Evolutionary conservation across 1,140 invertebrate genomes (phyloP).

Genomic region (Drosophila biarmipes): DNA sequence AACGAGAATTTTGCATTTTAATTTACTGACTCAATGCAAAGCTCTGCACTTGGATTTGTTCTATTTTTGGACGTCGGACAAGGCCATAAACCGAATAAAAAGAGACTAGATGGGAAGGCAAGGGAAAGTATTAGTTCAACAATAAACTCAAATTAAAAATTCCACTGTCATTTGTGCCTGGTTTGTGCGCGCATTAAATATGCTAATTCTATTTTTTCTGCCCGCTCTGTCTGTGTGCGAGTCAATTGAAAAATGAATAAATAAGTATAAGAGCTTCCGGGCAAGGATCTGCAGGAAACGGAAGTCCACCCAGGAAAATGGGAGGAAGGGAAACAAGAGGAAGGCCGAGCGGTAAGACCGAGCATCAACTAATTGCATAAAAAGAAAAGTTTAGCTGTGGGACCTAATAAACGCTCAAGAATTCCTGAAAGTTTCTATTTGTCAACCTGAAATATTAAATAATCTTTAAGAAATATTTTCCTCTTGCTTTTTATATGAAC

Average conservation of each 20-base stretch:
- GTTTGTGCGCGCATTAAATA: slow-evolving; percentile 68
- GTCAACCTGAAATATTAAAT: neutral
- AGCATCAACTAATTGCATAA: slow-evolving; percentile 17
- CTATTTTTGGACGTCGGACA: slow-evolving; percentile 23
- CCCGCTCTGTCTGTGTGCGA: slow-evolving; percentile 19
- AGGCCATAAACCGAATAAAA: slow-evolving; percentile 36
- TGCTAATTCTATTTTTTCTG: slow-evolving; percentile 57
- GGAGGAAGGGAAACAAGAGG: neutral
- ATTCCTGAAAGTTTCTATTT: neutral
- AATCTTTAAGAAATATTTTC: neutral
- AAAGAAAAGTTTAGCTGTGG: neutral
- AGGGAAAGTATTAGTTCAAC: slow-evolving; percentile 46
- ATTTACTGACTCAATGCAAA: slow-evolving; percentile 49
- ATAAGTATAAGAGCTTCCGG: slow-evolving; percentile 56
- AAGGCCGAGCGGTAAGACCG: slow-evolving; percentile 2
- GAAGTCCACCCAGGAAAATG: slow-evolving; percentile 18
- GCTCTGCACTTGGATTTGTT: slow-evolving; percentile 33
- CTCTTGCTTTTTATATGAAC: no score
- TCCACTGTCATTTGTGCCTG: slow-evolving; percentile 60
- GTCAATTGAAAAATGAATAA: slow-evolving; percentile 71
- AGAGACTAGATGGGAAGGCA: slow-evolving; percentile 15
- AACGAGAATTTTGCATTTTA: slow-evolving; percentile 61
- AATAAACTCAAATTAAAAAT: slow-evolving; percentile 65
- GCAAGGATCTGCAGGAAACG: slow-evolving; percentile 30
- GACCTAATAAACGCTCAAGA: neutral